Conservation (phyloP, 2,797 vertebrate genomes). For the Natrix natrix region DNA sequence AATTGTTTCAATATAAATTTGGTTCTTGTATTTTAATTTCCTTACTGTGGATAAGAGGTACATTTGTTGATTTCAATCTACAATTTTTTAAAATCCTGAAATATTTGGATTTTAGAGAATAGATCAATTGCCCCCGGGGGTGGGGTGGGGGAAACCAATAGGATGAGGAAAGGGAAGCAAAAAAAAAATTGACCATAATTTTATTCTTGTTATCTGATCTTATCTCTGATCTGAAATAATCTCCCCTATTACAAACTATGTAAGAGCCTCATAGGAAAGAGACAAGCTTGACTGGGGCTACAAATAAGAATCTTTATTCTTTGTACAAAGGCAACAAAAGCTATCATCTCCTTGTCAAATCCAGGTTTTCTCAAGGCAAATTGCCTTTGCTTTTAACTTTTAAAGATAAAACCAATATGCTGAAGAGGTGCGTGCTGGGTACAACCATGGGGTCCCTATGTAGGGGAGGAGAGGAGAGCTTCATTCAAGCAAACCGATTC, state of each 20-base stretch:
- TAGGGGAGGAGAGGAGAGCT: constrained; percentile 19
- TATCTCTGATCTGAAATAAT: constrained; percentile 11
- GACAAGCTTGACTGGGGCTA: constrained; percentile 13
- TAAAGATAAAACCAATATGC: constrained; percentile 37
- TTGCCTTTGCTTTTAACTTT: constrained; percentile 14
- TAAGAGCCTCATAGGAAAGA: constrained; percentile 18
- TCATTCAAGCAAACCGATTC: constrained; percentile 16
- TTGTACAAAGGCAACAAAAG: constrained; percentile 1
- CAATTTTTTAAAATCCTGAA: constrained; percentile 1
- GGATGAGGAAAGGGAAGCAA: neutral
- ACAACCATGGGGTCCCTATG: neutral
- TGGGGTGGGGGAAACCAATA: constrained; percentile 22
- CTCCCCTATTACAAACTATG: constrained; percentile 2
- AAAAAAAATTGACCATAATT: neutral
- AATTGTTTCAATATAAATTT: neutral
- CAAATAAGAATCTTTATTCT: constrained; percentile 14
- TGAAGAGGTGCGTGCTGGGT: constrained; percentile 28
- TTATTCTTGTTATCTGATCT: constrained; percentile 20
- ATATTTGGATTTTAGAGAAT: constrained; percentile 11
- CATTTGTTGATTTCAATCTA: neutral
- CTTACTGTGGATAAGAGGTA: constrained; percentile 22
- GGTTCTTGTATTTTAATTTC: constrained; percentile 34
- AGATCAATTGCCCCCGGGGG: neutral
- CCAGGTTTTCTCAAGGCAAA: constrained; percentile 29
- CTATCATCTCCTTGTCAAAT: constrained; percentile 24